Evolutionary conservation across 2,888 invertebrate genomes (phyloP), one percentile per base, ranked within the genome.

Genomic region (Phortica magna): DNA sequence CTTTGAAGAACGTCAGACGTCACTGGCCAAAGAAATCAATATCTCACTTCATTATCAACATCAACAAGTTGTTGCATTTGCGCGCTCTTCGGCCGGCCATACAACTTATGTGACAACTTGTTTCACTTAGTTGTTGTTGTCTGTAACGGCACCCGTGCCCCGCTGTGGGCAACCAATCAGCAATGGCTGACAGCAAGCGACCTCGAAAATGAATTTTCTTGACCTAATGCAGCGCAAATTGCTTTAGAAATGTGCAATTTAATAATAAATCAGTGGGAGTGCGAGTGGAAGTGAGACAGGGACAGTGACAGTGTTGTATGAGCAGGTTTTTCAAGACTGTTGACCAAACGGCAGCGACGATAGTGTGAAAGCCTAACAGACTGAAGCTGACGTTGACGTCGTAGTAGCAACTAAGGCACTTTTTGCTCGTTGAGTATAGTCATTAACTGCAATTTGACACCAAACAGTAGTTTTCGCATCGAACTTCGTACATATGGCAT

Each of bases 191-290:
- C 70, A 53, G 70, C 70, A 53, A 53, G 17, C 80, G 80, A 82
- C 81, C 84, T 84, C 78, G 78, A 81, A 80, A 82, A 76, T 81
- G 76, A 74, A 77, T 80, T 80, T 80, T 78, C 80, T 80, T 80
- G 80, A 80, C 80, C 80, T 76, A 71, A 71, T 81, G 78, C 80
- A 81, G 77, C 74, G 78, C 76, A 80, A 83, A 83, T 84, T 78
- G 79, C 72, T 82, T 79, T 74, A 81, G 80, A 82, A 67, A 77
- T 82, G 78, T 80, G 78, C 79, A 83, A 84, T 83, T 81, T 79
- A 83, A 80, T 83, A 84, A 80, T 70, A 77, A 78, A 80, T 80
- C 78, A 73, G 72, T 72, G 41, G n/a, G 80, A 78, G 78, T 82
- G 77, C 19, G 19, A 48, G 67, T 43, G 80, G 76, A 10, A 65